A percentile compares a stretch with the other conserved stretches of the same genome.
phyloP scores from a whole-genome alignment of 2,113 vertebrate species.

The Microcebus tavaratra region DNA sequence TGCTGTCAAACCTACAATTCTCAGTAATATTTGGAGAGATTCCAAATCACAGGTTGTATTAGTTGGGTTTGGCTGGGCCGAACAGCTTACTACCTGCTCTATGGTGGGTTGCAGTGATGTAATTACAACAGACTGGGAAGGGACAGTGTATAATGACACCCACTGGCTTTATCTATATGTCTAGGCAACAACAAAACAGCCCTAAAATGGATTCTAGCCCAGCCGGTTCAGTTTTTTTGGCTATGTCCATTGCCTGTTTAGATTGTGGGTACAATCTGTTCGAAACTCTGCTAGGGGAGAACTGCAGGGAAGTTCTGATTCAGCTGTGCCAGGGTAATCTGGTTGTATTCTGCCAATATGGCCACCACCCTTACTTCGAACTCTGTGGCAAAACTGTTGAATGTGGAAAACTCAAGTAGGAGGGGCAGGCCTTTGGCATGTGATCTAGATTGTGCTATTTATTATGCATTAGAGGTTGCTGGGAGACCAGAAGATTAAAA shows the following conservation, averaged over 20 bases:
- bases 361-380: background rate
- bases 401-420: background rate
- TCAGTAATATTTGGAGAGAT: constrained; percentile 5
- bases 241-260: background rate
- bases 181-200: background rate
- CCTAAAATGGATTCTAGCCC: background rate
- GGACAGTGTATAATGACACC: background rate
- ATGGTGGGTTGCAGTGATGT: background rate
- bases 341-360: background rate
- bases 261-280: background rate
- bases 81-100: background rate
- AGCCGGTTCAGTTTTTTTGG: background rate
- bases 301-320: background rate
- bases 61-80: background rate
- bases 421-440: background rate
- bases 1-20: background rate
- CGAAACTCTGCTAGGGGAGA: background rate
- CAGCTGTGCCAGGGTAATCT: background rate
- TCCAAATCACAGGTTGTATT: constrained; percentile 15
- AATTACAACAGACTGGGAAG: background rate
- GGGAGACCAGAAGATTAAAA: constrained; percentile 15
- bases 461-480: background rate
- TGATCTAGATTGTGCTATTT: background rate
- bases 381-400: background rate
- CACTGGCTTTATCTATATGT: background rate